These are phyloP conservation scores for Chydorus sphaericus DNA, from an alignment of 2,888 invertebrate species.

Conservation along the genomic window DNA sequence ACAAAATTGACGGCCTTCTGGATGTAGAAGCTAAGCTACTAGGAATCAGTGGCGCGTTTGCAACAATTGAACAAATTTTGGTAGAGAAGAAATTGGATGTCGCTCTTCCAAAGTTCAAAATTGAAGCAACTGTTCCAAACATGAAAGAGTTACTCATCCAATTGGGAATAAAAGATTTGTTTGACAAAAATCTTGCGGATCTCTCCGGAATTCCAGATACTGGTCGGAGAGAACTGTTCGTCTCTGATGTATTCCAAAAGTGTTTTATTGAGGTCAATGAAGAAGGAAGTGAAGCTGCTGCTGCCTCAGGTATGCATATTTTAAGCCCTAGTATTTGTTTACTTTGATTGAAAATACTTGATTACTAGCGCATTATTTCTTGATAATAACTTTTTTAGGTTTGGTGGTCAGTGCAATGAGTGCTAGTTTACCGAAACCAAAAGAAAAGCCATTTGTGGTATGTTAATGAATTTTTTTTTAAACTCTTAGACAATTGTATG, in stretches of 20 bases:
- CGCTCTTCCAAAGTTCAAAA: constrained; percentile 61
- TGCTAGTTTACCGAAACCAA: too few relatives aligned
- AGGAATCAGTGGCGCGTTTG: constrained; percentile 36
- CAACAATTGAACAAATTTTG: constrained; percentile 29
- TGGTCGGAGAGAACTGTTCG: constrained; percentile 35
- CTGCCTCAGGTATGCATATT: too few relatives aligned
- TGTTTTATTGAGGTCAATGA: constrained; percentile 75
- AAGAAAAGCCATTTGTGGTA: too few relatives aligned
- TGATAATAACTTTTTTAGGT: too few relatives aligned
- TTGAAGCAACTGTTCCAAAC: constrained; percentile 55
- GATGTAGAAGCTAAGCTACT: constrained; percentile 42
- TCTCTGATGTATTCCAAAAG: constrained; percentile 64
- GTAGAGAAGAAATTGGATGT: constrained; percentile 50
- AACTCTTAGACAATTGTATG: too few relatives aligned
- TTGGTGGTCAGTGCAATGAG: too few relatives aligned
- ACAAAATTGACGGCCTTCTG: constrained; percentile 45
- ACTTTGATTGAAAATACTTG: too few relatives aligned
- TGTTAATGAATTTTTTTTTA: too few relatives aligned
- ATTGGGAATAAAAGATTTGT: constrained; percentile 56
- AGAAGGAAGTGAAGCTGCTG: constrained; percentile 72
- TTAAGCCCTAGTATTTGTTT: too few relatives aligned
- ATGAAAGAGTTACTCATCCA: constrained; percentile 36
- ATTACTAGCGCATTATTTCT: too few relatives aligned
- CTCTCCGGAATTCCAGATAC: constrained; percentile 50
- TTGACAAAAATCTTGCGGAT: constrained; percentile 40